Percentiles rank a stretch among this genome's conserved stretches.
phyloP scores from a whole-genome alignment of 2,113 vertebrate species.

The Protomyctophum bolini region DNA sequence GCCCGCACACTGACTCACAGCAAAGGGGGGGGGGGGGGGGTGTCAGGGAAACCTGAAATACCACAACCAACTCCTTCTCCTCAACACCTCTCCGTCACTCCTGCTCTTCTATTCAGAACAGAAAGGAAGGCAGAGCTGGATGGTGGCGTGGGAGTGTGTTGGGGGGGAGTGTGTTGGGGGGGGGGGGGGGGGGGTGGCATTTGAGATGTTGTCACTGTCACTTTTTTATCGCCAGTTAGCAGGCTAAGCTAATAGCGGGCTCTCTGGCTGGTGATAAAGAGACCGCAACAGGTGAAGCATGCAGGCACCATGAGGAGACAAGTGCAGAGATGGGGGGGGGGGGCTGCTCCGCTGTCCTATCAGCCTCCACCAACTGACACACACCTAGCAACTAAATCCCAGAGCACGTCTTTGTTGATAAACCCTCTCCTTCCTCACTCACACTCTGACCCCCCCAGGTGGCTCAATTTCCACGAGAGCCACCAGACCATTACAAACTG shows the following conservation, averaged over 20 bases:
- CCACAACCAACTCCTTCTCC: not conserved
- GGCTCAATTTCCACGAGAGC: slow-evolving; percentile 59
- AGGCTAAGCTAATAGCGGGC: slow-evolving; percentile 45
- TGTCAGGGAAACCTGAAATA: slow-evolving; percentile 44
- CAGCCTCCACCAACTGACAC: slow-evolving; percentile 42
- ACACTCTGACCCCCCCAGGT: not conserved
- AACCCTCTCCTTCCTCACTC: slow-evolving; percentile 35
- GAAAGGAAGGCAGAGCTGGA: slow-evolving; percentile 30
- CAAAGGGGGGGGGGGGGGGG: slow-evolving; percentile 17
- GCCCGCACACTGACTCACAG: slow-evolving; percentile 54
- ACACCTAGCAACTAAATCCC: slow-evolving; percentile 57
- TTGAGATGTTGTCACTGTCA: slow-evolving; percentile 47
- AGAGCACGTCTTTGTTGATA: slow-evolving; percentile 57
- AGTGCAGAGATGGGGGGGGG: slow-evolving; percentile 15
- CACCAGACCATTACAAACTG: slow-evolving; percentile 58
- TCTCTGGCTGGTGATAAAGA: slow-evolving; percentile 47
- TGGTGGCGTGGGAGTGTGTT: not conserved
- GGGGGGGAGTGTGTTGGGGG: not conserved
- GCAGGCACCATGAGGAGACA: slow-evolving; percentile 39
- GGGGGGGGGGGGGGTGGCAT: slow-evolving; percentile 20
- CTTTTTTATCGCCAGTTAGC: slow-evolving; percentile 61
- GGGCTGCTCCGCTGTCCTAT: slow-evolving; percentile 31
- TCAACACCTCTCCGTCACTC: slow-evolving; percentile 7
- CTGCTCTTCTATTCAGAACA: slow-evolving; percentile 31
- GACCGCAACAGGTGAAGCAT: slow-evolving; percentile 26